A percentile compares a stretch with the other conserved stretches of the same genome.
phyloP scores from a whole-genome alignment of 2,888 invertebrate species.

The Thysanoteuthis rhombus region DNA sequence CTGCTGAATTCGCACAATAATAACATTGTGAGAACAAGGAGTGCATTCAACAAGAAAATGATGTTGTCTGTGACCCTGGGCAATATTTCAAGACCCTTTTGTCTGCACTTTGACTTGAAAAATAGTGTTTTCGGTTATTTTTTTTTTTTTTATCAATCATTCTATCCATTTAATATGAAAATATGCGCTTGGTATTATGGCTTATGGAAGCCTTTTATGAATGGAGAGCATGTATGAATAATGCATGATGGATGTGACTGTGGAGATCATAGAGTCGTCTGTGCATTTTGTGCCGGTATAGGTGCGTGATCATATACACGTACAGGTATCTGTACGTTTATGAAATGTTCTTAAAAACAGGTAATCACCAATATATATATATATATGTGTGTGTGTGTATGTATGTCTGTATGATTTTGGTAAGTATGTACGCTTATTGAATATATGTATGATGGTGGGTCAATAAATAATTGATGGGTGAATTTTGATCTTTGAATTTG shows the following conservation, averaged over 20 bases:
- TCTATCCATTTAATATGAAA: not conserved
- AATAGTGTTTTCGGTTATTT: not conserved
- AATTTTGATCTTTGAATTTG: too few relatives aligned
- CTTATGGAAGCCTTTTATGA: not conserved
- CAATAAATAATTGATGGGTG: too few relatives aligned
- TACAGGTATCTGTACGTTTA: not conserved
- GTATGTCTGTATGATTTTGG: too few relatives aligned
- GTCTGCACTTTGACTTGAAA: not conserved
- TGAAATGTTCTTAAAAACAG: not conserved
- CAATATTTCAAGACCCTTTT: constrained; percentile 12
- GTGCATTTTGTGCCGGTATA: not conserved
- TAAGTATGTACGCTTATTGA: too few relatives aligned
- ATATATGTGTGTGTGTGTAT: too few relatives aligned
- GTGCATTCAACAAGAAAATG: not conserved
- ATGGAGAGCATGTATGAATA: not conserved
- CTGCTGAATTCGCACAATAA: not conserved
- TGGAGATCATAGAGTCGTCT: not conserved
- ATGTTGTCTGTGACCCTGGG: not conserved
- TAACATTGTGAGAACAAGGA: not conserved
- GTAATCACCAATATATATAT: too few relatives aligned
- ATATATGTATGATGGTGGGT: too few relatives aligned
- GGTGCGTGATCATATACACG: not conserved
- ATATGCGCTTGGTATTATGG: not conserved
- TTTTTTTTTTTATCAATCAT: not conserved
- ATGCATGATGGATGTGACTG: not conserved